A percentile compares a stretch with the other conserved stretches of the same genome.
Conservation (phyloP, 2,797 vertebrate genomes). For the Falco concolor region DNA sequence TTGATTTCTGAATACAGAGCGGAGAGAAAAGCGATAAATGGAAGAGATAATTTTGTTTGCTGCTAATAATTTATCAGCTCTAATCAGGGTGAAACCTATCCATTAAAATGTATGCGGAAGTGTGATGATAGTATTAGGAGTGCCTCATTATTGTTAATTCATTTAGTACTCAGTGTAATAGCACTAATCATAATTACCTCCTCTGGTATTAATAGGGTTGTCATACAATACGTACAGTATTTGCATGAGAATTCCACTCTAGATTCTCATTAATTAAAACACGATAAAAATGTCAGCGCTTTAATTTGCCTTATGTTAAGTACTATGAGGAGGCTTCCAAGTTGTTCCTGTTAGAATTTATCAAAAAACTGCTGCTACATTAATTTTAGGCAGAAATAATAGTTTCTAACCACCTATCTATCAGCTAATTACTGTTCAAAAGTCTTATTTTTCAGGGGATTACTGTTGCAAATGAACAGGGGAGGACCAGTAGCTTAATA, state of each 20-base stretch:
- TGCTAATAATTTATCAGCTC: constrained; percentile 5
- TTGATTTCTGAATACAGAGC: not conserved
- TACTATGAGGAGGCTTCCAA: not conserved
- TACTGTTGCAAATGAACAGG: not conserved
- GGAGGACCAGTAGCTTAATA: not conserved
- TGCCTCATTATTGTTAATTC: constrained; percentile 57
- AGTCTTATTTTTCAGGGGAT: constrained; percentile 5
- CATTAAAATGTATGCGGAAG: not conserved
- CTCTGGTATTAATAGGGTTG: constrained; percentile 50
- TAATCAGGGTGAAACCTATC: constrained; percentile 29
- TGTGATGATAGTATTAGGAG: constrained; percentile 27
- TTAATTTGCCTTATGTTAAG: constrained; percentile 50
- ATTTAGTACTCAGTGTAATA: constrained; percentile 39
- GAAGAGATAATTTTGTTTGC: constrained; percentile 37
- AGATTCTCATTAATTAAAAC: constrained; percentile 63
- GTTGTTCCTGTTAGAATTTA: constrained; percentile 57
- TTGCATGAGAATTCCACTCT: constrained; percentile 59
- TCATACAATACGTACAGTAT: constrained; percentile 36
- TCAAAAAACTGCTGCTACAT: constrained; percentile 39
- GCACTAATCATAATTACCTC: constrained; percentile 59
- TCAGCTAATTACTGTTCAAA: constrained; percentile 22
- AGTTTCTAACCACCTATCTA: constrained; percentile 29
- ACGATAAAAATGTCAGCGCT: constrained; percentile 48
- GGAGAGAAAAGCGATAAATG: not conserved
- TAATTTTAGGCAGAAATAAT: constrained; percentile 55